Base-by-base conservation (phyloP, 2,113 vertebrate genomes). In the Chionis minor region DNA sequence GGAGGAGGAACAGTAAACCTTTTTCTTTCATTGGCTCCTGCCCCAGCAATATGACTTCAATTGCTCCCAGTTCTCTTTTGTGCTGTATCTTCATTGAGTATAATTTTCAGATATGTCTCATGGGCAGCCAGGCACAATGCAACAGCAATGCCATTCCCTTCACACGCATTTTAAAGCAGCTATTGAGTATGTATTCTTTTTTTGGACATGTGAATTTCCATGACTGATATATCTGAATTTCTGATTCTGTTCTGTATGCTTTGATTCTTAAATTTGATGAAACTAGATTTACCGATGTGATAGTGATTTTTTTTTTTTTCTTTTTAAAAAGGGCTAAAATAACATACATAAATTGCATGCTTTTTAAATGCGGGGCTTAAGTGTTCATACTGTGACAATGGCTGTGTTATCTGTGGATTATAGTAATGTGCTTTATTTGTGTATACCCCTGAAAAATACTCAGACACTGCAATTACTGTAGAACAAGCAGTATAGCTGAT, bases 401-500 rank as follows among this genome's bases (percentile, higher is more conserved):
- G 54, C 35, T 81, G 35, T 33, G 52, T 92, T 92, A 77, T 88
- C 40, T 80, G 88, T 88, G 52, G 80, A 94, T 94, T 94, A 87
- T 6, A 52, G 27, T 35, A 79, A 81, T 32, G 49, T 49, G 35
- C 8, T 87, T 91, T 95, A 79, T 81, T 97, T 78, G 62, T 91
- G 42, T 55, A 62, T 81, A 81, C 33, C 74, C 45, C 77, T 67
- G 61, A 85, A 97, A 97, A 95, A 90, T 56, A 89, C 91, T 87
- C 70, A 91, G 61, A 78, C 59, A 14, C 66, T 88, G 81, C 77
- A 91, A 92, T 92, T 96, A 81, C 62, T 79, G 75, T 26, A 90
- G 87, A 93, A 87, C 70, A 96, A 94, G 80, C 54, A 80, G 84
- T 78, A 45, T 10, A 90, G 65, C 58, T 94, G 95, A 93, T 92